Conservation (phyloP, 2,888 invertebrate species). For the Invenusta paracnida region DNA sequence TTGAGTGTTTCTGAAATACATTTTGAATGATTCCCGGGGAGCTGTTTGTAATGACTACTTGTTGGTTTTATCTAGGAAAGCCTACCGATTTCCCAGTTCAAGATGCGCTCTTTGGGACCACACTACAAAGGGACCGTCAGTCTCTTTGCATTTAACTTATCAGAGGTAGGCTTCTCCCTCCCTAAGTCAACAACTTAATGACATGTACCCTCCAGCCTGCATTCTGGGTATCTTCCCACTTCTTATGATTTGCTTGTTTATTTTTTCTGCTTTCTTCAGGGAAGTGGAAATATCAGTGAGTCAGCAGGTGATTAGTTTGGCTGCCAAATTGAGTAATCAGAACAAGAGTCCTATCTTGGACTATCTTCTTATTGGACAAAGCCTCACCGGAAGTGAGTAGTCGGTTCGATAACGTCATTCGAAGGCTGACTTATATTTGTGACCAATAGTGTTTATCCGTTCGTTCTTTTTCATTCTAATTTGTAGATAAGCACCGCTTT, state of each 20-base stretch:
- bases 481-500: neutral
- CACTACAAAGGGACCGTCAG: conserved; percentile 50
- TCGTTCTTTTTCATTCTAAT: neutral
- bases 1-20: no score
- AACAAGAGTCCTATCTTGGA: neutral
- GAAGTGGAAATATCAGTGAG: neutral
- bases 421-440: no score
- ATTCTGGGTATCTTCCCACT: no score
- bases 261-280: no score
- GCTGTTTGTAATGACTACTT: no score
- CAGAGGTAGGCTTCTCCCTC: conserved; percentile 54
- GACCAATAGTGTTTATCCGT: no score
- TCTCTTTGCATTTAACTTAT: conserved; percentile 51
- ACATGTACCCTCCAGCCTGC: no score
- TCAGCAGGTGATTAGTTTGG: neutral
- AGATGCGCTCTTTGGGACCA: conserved; percentile 56
- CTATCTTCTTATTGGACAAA: neutral
- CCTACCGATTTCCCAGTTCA: conserved; percentile 52
- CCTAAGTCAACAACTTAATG: no score
- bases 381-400: neutral
- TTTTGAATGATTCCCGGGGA: no score
- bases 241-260: no score
- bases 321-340: neutral
- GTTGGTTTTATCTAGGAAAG: neutral
- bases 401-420: no score